A percentile compares a stretch with the other conserved stretches of the same genome.
Evolutionary conservation across 2,113 vertebrate genomes (phyloP).

Genomic region (Neodontobutis hainanensis): DNA sequence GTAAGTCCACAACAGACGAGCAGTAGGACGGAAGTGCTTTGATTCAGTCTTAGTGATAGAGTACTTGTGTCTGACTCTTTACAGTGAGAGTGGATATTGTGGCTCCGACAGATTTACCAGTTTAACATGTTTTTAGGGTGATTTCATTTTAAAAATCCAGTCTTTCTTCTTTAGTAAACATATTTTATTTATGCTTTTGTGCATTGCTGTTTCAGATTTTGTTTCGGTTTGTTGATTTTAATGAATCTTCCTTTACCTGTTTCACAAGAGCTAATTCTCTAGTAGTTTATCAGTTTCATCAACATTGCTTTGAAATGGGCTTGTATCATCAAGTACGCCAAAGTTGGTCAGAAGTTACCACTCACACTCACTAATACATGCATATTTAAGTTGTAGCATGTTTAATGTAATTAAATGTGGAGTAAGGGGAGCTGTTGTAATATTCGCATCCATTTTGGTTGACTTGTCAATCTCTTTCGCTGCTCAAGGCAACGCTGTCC

Average conservation of each 20-base stretch:
- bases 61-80: not conserved
- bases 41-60: not conserved
- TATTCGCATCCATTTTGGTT: conserved; percentile 15
- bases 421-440: not conserved
- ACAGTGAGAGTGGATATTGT: not conserved
- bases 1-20: conserved; percentile 50
- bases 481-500: conserved; percentile 9
- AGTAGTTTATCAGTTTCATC: conserved; percentile 1
- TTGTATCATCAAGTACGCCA: not conserved
- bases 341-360: not conserved
- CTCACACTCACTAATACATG: too few species aligned
- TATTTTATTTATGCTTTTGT: not conserved
- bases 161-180: not conserved
- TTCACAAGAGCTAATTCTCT: not conserved
- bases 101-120: too few species aligned
- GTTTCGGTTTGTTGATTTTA: not conserved
- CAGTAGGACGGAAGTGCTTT: not conserved
- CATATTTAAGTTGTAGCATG: not conserved
- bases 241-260: conserved; percentile 16
- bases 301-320: not conserved
- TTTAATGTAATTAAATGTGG: too few species aligned
- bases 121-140: not conserved
- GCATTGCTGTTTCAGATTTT: not conserved
- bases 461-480: not conserved
- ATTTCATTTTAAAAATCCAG: not conserved